Evolutionary conservation across 2,113 vertebrate genomes (phyloP).

Genomic region (Emydura subglobosa): DNA sequence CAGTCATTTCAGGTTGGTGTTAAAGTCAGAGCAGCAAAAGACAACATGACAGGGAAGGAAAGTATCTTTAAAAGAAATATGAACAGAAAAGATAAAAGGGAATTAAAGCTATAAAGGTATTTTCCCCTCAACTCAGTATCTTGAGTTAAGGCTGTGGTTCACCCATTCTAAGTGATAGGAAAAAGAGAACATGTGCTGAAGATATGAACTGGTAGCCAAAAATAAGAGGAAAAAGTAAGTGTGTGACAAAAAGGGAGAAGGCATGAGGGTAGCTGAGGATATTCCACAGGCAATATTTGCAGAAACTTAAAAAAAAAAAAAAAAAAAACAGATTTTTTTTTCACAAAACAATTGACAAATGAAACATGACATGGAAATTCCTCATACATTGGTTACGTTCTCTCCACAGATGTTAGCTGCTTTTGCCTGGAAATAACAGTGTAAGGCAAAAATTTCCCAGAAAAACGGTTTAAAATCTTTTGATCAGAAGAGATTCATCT

Average conservation of each 20-base stretch:
- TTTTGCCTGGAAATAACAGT: constrained; percentile 72
- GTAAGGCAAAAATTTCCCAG: constrained; percentile 68
- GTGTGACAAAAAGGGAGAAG: background rate
- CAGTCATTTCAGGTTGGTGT: background rate
- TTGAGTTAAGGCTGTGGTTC: background rate
- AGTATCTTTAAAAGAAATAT: background rate
- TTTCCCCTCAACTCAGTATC: background rate
- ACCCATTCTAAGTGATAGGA: background rate
- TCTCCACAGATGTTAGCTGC: constrained; percentile 72
- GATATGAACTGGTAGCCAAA: background rate
- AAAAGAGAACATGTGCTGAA: background rate
- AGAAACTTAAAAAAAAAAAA: constrained; percentile 7
- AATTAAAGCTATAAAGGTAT: background rate
- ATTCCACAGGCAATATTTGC: background rate
- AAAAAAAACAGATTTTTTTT: background rate
- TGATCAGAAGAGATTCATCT: constrained; percentile 62
- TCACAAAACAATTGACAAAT: constrained; percentile 1
- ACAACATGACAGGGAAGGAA: background rate
- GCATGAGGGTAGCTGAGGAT: background rate
- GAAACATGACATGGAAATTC: constrained; percentile 61
- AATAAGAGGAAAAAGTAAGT: background rate
- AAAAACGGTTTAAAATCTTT: constrained; percentile 60
- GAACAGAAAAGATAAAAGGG: background rate
- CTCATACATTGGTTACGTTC: constrained; percentile 60
- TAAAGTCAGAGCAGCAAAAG: background rate